These are phyloP conservation scores for Zelleria hepariella DNA, from an alignment of 2,888 invertebrate genomes.

Conservation along the genomic window DNA sequence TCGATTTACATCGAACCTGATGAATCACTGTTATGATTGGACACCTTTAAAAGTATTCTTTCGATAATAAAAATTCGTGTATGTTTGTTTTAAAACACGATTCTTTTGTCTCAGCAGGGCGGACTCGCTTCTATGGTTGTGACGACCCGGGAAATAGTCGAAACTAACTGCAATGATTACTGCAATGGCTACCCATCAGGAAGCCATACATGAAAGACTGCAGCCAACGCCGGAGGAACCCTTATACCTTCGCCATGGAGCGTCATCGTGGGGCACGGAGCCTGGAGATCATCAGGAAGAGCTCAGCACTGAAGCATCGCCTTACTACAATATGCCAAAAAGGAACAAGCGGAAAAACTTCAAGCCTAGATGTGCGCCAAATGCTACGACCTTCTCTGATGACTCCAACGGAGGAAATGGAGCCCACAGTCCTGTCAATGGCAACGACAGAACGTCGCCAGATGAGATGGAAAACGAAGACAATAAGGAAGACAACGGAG, in stretches of 20 bases:
- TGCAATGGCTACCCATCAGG: conserved; percentile 71
- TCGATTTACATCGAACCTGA: conserved; percentile 55
- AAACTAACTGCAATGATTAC: conserved; percentile 69
- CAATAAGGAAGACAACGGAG: conserved; percentile 27
- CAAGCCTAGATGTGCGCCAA: conserved; percentile 80
- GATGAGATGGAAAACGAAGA: conserved; percentile 38
- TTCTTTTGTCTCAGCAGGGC: conserved; percentile 36
- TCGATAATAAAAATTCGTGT: conserved; percentile 47
- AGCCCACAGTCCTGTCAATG: conserved; percentile 43
- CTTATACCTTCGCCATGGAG: conserved; percentile 62
- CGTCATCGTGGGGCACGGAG: conserved; percentile 67
- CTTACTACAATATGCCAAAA: conserved; percentile 71
- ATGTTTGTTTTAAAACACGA: conserved; percentile 37
- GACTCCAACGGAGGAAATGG: conserved; percentile 57
- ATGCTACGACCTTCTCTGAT: conserved; percentile 62
- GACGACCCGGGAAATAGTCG: conserved; percentile 37
- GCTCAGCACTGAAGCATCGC: conserved; percentile 51
- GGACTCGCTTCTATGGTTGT: conserved; percentile 50
- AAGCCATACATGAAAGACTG: conserved; percentile 67
- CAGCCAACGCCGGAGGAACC: conserved; percentile 55
- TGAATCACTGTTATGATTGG: conserved; percentile 69
- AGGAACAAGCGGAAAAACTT: conserved; percentile 85
- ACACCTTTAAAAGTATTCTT: conserved; percentile 50
- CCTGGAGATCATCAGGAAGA: conserved; percentile 51
- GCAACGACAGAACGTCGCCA: conserved; percentile 52